Conservation (phyloP, 2,113 vertebrate genomes). For the Acrocephalus arundinaceus region DNA sequence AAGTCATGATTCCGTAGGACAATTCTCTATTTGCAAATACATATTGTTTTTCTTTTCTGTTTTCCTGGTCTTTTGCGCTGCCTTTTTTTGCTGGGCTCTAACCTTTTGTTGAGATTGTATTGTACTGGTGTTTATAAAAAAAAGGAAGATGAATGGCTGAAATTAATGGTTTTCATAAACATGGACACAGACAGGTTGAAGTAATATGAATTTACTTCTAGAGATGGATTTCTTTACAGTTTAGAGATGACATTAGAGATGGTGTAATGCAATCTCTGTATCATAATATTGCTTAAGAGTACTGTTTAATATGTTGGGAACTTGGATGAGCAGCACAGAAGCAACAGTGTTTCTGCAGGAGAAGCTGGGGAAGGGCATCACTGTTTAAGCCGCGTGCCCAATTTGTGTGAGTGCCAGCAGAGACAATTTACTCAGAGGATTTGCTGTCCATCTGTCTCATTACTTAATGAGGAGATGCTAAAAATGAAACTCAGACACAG, state of each 20-base stretch:
- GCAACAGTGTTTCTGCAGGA: accelerated
- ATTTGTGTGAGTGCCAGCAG: neutral
- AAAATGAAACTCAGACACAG: neutral
- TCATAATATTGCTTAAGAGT: neutral
- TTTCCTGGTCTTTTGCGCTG: neutral
- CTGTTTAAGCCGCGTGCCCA: neutral
- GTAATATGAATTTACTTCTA: neutral
- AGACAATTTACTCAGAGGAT: neutral
- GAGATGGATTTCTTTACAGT: neutral
- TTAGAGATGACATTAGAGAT: neutral
- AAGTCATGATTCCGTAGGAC: neutral
- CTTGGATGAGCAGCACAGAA: neutral
- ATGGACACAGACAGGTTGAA: neutral
- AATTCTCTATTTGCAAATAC: neutral
- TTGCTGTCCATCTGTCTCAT: neutral
- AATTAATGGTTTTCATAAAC: neutral
- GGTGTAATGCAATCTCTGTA: neutral
- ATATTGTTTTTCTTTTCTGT: neutral
- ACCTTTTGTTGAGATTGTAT: neutral
- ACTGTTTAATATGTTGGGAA: neutral
- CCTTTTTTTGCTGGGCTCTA: neutral
- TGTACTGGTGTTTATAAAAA: neutral
- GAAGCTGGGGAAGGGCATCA: neutral
- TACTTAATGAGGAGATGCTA: neutral
- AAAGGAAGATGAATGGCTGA: neutral